Conservation (phyloP, 2,113 vertebrate species). For the Herpetotheres cachinnans region DNA sequence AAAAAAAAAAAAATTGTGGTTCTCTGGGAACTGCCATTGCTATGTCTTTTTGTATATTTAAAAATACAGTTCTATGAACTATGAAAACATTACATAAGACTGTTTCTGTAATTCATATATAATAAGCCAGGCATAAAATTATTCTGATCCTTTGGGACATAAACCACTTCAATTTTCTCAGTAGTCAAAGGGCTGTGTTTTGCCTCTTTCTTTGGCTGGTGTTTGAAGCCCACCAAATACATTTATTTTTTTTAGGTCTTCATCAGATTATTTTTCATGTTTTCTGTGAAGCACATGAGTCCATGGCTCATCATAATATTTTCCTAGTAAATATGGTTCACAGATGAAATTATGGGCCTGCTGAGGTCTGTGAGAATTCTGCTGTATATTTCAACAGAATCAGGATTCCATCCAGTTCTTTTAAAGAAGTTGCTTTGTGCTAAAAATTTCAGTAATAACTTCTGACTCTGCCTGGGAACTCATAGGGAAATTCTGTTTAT, state of each 20-base stretch:
- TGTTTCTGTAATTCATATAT: constrained; percentile 13
- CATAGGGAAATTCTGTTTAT: not conserved
- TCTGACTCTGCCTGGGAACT: not conserved
- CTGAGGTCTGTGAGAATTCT: constrained; percentile 9
- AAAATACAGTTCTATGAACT: constrained; percentile 1
- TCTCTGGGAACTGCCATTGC: not conserved
- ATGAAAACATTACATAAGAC: constrained; percentile 40
- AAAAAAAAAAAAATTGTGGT: not conserved
- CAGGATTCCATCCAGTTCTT: not conserved
- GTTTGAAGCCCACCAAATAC: not conserved
- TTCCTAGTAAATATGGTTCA: constrained; percentile 2
- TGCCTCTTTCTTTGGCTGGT: not conserved
- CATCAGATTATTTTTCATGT: not conserved
- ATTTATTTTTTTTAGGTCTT: not conserved
- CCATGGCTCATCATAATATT: not conserved
- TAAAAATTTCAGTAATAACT: not conserved
- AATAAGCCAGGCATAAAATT: not conserved
- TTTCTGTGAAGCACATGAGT: not conserved
- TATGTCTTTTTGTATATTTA: not conserved
- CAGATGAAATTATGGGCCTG: constrained; percentile 6
- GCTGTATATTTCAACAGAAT: not conserved
- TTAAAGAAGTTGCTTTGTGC: not conserved
- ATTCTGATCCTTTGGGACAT: not conserved
- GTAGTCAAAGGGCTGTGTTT: not conserved
- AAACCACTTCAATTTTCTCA: constrained; percentile 30